Percentiles rank a stretch among this genome's conserved stretches.
Evolutionary conservation across 2,797 vertebrate species (phyloP).

Genomic region (Serranus cabrilla): DNA sequence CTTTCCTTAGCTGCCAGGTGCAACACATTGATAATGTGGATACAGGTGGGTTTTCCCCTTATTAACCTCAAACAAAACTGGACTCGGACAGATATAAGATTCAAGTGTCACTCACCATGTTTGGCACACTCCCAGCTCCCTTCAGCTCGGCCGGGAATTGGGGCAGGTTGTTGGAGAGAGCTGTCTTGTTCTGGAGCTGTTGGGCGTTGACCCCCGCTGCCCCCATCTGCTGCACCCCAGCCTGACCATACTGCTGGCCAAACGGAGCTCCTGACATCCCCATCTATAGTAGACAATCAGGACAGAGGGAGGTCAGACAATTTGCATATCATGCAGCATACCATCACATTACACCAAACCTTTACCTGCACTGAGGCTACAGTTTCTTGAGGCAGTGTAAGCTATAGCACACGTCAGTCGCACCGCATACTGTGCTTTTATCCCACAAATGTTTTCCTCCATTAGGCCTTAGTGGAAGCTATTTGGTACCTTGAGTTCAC

Average conservation of each 20-base stretch:
- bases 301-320: constrained; percentile 41
- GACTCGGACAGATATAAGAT: neutral
- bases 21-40: neutral
- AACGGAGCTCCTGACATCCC: constrained; percentile 92
- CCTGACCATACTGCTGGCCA: constrained; percentile 92
- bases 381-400: neutral
- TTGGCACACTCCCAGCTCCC: constrained; percentile 92
- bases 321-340: neutral
- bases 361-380: neutral
- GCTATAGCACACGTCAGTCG: neutral
- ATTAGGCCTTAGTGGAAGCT: neutral
- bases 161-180: constrained; percentile 91
- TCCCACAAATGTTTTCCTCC: neutral
- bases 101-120: constrained; percentile 88
- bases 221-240: constrained; percentile 93
- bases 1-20: neutral
- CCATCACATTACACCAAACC: constrained; percentile 6
- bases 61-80: neutral
- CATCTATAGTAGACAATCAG: constrained; percentile 85
- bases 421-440: neutral
- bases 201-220: constrained; percentile 88
- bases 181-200: constrained; percentile 91
- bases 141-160: constrained; percentile 93
- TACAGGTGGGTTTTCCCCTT: neutral
- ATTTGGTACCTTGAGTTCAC: neutral